Percentiles rank a stretch among this genome's conserved stretches.
Evolutionary conservation across 2,113 vertebrate genomes (phyloP).

Genomic region (Poecilia latipinna): DNA sequence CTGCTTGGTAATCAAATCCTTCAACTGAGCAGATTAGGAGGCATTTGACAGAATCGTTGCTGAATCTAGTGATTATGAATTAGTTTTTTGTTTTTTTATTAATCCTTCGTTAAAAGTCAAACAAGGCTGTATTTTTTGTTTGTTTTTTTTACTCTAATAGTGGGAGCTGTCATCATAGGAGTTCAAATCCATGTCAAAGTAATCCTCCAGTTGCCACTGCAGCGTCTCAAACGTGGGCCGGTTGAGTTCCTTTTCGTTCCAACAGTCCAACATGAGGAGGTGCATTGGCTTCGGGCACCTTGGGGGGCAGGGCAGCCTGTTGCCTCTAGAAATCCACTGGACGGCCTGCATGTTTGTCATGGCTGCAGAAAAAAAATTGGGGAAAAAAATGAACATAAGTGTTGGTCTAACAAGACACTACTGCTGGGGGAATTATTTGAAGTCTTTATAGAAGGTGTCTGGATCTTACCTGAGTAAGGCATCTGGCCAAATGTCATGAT

Average conservation of each 20-base stretch:
- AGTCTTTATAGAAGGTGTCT: not conserved
- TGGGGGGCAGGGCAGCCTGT: constrained; percentile 84
- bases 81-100: not conserved
- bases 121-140: no score
- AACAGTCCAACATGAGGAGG: constrained; percentile 88
- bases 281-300: constrained; percentile 83
- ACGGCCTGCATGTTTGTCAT: constrained; percentile 86
- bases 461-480: constrained; percentile 84
- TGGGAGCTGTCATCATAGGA: constrained; percentile 63
- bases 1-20: not conserved
- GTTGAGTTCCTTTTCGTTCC: constrained; percentile 71
- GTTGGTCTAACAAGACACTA: not conserved
- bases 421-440: not conserved
- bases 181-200: constrained; percentile 74
- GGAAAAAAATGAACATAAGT: not conserved
- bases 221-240: constrained; percentile 89
- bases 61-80: constrained; percentile 7
- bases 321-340: constrained; percentile 80
- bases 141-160: constrained; percentile 45
- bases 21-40: not conserved
- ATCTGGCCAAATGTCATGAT: constrained; percentile 93
- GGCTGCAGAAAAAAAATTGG: constrained; percentile 76
- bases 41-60: not conserved
- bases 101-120: not conserved
- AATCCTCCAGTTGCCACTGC: constrained; percentile 84